These are phyloP conservation scores for Apodemia zela DNA, from an alignment of 2,888 invertebrate species.

Conservation along the genomic window DNA sequence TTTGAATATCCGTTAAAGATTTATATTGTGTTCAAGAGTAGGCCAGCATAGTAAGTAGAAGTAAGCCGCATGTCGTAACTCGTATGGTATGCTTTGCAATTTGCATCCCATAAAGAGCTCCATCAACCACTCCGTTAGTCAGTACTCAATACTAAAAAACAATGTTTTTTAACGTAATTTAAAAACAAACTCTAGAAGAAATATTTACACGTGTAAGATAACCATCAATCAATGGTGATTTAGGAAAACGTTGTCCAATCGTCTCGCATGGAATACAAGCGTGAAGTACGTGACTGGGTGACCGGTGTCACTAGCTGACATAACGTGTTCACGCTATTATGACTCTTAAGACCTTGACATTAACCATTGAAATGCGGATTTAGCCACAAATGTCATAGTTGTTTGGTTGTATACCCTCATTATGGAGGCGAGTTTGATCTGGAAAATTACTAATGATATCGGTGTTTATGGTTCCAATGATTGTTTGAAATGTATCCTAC, in stretches of 20 bases:
- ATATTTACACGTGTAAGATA: conserved; percentile 5
- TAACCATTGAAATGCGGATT: conserved; percentile 20
- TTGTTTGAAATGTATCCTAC: not conserved
- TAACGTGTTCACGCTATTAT: conserved; percentile 16
- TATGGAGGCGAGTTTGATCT: conserved; percentile 53
- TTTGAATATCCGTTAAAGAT: too few relatives aligned
- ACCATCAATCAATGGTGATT: conserved; percentile 45
- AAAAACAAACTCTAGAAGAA: conserved; percentile 19
- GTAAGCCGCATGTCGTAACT: too few relatives aligned
- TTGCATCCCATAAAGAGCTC: too few relatives aligned
- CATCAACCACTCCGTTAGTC: too few relatives aligned
- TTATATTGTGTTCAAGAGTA: too few relatives aligned
- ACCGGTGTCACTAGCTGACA: not conserved
- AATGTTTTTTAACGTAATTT: not conserved
- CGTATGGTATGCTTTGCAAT: too few relatives aligned
- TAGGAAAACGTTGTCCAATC: conserved; percentile 41
- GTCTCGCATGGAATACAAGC: conserved; percentile 33
- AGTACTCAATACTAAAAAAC: too few relatives aligned
- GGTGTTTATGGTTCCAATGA: not conserved
- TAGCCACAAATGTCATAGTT: conserved; percentile 21
- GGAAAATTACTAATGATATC: conserved; percentile 44
- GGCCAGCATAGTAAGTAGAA: too few relatives aligned
- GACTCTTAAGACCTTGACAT: not conserved
- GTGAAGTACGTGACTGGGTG: conserved; percentile 48
- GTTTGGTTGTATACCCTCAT: conserved; percentile 25